phyloP scores from a whole-genome alignment of 1,140 invertebrate species.

The Harpegnathos saltator region DNA sequence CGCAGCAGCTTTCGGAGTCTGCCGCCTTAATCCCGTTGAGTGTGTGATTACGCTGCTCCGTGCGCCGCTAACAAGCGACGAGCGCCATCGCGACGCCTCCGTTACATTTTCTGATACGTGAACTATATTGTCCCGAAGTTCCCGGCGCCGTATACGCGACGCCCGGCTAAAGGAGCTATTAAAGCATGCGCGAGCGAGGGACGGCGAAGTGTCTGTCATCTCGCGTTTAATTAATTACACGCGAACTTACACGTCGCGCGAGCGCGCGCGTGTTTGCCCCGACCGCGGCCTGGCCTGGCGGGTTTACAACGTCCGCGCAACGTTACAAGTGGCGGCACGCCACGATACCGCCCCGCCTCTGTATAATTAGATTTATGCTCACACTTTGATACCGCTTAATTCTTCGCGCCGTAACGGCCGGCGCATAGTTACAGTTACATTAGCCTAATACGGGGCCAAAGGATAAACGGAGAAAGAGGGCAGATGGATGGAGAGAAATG shows the following conservation, averaged over 20 bases:
- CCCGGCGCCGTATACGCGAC: constrained; percentile 16
- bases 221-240: constrained; percentile 60
- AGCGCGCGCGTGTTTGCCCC: constrained; percentile 40
- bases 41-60: constrained; percentile 53
- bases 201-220: constrained; percentile 58
- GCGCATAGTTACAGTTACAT: constrained; percentile 16
- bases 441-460: constrained; percentile 23
- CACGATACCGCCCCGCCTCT: constrained; percentile 28
- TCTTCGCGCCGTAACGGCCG: constrained; percentile 34
- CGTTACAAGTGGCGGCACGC: constrained; percentile 39
- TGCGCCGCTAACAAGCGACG: constrained; percentile 55
- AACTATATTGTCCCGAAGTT: constrained; percentile 53
- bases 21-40: constrained; percentile 45
- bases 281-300: background rate
- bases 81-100: constrained; percentile 52
- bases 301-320: background rate
- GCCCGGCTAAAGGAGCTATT: constrained; percentile 50
- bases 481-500: background rate
- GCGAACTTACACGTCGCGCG: constrained; percentile 55
- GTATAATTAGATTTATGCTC: constrained; percentile 56
- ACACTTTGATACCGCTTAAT: constrained; percentile 51
- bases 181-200: constrained; percentile 14
- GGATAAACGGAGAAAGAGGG: background rate
- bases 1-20: background rate
- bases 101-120: constrained; percentile 59